Evolutionary conservation across 1,140 invertebrate genomes (phyloP), one percentile per base, ranked within the genome.

Genomic region (Chironomus striatipennis): DNA sequence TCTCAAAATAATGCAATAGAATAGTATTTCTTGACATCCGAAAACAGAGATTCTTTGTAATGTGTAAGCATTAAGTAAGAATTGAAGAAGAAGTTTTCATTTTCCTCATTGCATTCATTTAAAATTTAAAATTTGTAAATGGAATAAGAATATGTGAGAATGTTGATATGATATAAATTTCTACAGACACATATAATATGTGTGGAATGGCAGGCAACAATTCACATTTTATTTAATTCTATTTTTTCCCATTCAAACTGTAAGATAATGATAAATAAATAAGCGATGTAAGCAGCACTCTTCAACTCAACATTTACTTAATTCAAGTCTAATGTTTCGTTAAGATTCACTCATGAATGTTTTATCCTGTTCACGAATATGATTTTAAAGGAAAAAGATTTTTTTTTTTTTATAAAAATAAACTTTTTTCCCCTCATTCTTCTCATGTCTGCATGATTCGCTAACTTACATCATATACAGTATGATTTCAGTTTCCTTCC

Each of bases 321-420:
- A 57, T 57, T 57, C 47, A 57, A 57, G 47, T 57, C 47, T 57
- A 57, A 12, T 57, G 47, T 57, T 57, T 57, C 47, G 47, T 57
- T 57, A 15, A 57, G 47, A 57, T 57, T 57, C 47, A 57, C 47
- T 57, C 47, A 57, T 57, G 47, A 57, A 57, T 57, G 47, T 57
- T 57, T 57, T 57, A 57, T 57, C 47, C 47, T 47, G 24, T 34
- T 34, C 47, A 1, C 10, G 47, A 57, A 57, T 34, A 5, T 34
- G 24, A 34, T 34, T 34, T 34, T 34, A 34, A 57, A 57, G 47
- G 12, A 57, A 57, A 57, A 34, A 34, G 24, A 57, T 57, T n/a
- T 57, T 10, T 47, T 47, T 9, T 47, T 15, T 47, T 15, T 47
- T 47, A 43, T 7, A 10, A 10, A 10, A 43, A 43, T 3, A 47